Evolutionary conservation across 1,140 invertebrate species (phyloP).

Genomic region (Megalopta genalis): DNA sequence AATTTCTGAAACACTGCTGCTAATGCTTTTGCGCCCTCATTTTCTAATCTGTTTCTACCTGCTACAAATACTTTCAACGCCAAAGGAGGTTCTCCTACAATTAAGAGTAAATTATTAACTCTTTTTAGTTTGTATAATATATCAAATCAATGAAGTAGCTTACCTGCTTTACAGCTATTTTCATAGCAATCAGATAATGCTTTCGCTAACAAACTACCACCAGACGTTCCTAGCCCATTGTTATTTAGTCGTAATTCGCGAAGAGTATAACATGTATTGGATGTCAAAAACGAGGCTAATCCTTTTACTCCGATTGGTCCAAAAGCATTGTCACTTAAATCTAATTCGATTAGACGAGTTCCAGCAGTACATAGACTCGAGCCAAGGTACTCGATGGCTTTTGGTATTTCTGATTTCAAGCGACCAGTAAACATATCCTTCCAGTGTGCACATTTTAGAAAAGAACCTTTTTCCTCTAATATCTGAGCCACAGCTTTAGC

Average conservation of each 20-base stretch:
- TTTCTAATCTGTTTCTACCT: slow-evolving; percentile 96
- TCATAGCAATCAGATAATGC: slow-evolving; percentile 88
- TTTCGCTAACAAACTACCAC: slow-evolving; percentile 91
- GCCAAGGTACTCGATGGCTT: slow-evolving; percentile 90
- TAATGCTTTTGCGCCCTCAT: slow-evolving; percentile 92
- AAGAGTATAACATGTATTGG: slow-evolving; percentile 90
- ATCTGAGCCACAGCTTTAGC: slow-evolving; percentile 91
- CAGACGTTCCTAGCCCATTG: slow-evolving; percentile 95
- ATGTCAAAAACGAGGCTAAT: slow-evolving; percentile 91
- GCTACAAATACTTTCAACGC: slow-evolving; percentile 92
- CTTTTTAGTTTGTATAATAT: neutral
- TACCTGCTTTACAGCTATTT: slow-evolving; percentile 81
- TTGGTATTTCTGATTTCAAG: slow-evolving; percentile 96
- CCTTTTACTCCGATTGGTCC: slow-evolving; percentile 97
- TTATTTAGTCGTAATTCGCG: slow-evolving; percentile 94
- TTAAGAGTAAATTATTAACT: slow-evolving; percentile 17
- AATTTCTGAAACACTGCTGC: slow-evolving; percentile 91
- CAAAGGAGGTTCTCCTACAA: slow-evolving; percentile 82
- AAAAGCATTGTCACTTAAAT: slow-evolving; percentile 99
- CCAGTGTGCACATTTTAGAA: slow-evolving; percentile 92
- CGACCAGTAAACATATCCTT: slow-evolving; percentile 98
- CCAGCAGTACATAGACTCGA: slow-evolving; percentile 89
- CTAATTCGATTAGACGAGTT: slow-evolving; percentile 90
- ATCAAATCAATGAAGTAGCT: slow-evolving; percentile 14
- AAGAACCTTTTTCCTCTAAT: slow-evolving; percentile 86